Conservation (phyloP, 2,113 vertebrate genomes). For the Hipposideros armiger region DNA sequence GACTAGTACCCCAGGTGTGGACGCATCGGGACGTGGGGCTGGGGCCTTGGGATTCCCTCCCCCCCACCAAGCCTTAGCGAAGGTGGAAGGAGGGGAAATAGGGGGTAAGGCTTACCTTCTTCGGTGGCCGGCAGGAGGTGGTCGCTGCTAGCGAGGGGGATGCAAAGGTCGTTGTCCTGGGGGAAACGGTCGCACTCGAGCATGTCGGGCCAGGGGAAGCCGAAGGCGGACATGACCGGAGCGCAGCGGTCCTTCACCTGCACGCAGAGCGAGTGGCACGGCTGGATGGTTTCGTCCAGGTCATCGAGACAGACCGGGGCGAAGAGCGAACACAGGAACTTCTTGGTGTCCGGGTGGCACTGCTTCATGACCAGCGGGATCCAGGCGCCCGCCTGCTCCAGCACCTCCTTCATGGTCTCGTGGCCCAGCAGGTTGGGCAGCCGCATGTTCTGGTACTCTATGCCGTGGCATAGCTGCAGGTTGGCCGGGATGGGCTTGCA, state of each 20-base stretch:
- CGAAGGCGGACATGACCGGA: constrained; percentile 98
- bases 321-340: constrained; percentile 98
- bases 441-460: constrained; percentile 97
- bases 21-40: not conserved
- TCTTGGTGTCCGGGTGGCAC: constrained; percentile 97
- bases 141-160: constrained; percentile 93
- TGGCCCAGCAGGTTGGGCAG: constrained; percentile 98
- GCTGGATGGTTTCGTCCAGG: constrained; percentile 96
- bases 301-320: constrained; percentile 97
- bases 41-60: not conserved
- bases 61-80: not conserved
- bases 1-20: not conserved
- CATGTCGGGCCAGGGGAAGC: constrained; percentile 99
- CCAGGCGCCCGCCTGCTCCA: constrained; percentile 98
- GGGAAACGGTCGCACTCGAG: constrained; percentile 96
- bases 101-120: constrained; percentile 89
- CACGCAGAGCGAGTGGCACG: constrained; percentile 96
- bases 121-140: constrained; percentile 91
- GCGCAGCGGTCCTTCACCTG: constrained; percentile 95
- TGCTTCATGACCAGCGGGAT: constrained; percentile 98
- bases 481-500: constrained; percentile 96
- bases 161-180: constrained; percentile 97
- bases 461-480: constrained; percentile 95
- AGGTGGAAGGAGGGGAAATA: not conserved
- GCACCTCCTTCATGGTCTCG: constrained; percentile 96